Evolutionary conservation across 2,888 invertebrate genomes (phyloP), one percentile per base, ranked within the genome.

Genomic region (Tenthredo distinguenda): DNA sequence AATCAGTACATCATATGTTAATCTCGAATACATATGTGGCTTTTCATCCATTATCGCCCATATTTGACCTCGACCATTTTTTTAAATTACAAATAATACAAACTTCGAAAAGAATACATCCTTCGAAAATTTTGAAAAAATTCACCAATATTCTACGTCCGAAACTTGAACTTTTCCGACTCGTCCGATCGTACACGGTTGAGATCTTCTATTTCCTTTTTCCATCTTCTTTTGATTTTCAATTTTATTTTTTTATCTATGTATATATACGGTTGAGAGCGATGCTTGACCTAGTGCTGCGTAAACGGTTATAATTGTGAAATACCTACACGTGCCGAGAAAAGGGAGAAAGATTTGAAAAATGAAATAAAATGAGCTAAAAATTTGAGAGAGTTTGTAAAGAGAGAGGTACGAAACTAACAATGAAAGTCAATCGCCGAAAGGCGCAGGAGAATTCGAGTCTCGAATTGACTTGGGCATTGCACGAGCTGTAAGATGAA

Each of bases 391-490:
- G 47, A 76, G 26, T 62, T 3, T 34, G 34, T 18, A 15, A 34
- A 31, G 50, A 34, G 77, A 77, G 55, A 77, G 31, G 77, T 21
- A 77, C 18, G 31, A 31, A 18, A 55, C n/a, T 55, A 31, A 74
- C 72, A 74, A 74, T 40, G 31, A 77, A 77, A 77, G 50, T 77
- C 55, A 18, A 77, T 55, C 34, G n/a, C 21, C 34, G 31, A n/a
- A 77, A 50, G 55, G 40, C 15, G 31, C 26, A 55, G 34, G 50
- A 55, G 55, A 77, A 21, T 12, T 77, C 31, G 26, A 55, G 5
- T 77, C 31, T 55, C n/a, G 55, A 40, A 15, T 47, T 77, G 31
- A 77, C n/a, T 77, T 43, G 40, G 43, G 12, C 21, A 71, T 37
- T 71, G n/a, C 10, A 71, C 15, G 7, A 43, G n/a, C 43, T 72